Percentiles rank a stretch among this genome's conserved stretches.
These are phyloP conservation scores for Pantherophis alleghaniensis DNA, from an alignment of 2,797 vertebrate species.

Conservation along the genomic window DNA sequence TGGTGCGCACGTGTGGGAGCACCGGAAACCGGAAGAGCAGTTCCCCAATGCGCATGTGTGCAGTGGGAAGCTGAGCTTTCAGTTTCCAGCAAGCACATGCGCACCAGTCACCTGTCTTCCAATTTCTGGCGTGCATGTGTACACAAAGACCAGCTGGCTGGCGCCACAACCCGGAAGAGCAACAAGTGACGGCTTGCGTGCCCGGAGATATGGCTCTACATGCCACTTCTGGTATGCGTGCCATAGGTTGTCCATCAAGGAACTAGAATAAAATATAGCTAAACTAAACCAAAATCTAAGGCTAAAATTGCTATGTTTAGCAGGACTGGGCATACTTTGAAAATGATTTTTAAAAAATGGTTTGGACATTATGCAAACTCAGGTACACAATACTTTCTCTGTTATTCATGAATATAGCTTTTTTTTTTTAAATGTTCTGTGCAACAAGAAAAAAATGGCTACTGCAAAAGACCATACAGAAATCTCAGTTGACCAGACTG, in stretches of 20 bases:
- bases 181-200: too few species aligned
- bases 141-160: too few species aligned
- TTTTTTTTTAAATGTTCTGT: not conserved
- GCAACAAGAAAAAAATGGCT: not conserved
- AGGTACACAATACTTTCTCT: not conserved
- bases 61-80: too few species aligned
- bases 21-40: too few species aligned
- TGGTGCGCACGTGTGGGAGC: too few species aligned
- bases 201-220: too few species aligned
- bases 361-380: not conserved
- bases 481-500: not conserved
- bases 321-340: not conserved
- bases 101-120: too few species aligned
- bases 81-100: too few species aligned
- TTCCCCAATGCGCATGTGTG: too few species aligned
- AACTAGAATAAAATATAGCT: not conserved
- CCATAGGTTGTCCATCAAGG: not conserved
- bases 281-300: not conserved
- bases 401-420: not conserved
- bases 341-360: not conserved
- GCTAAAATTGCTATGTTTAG: not conserved
- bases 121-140: too few species aligned
- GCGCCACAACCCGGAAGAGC: too few species aligned
- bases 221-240: too few species aligned
- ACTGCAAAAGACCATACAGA: not conserved